These are phyloP conservation scores for Nymphalis urticae DNA, from an alignment of 2,888 invertebrate species.

Conservation along the genomic window DNA sequence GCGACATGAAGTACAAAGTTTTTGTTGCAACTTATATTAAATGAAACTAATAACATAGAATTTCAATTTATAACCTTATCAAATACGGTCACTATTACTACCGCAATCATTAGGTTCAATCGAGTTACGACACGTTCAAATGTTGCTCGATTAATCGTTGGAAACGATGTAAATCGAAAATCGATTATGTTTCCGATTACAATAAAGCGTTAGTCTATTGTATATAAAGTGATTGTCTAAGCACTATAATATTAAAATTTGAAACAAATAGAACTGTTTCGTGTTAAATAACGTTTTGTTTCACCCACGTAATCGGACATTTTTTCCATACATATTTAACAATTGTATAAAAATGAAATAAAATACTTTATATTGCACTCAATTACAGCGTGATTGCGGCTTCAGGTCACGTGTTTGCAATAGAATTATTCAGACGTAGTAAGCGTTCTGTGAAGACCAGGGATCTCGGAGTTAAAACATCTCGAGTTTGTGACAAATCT, in stretches of 20 bases:
- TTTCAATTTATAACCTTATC: not conserved
- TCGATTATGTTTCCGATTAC: conserved; percentile 18
- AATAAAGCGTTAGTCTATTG: conserved; percentile 21
- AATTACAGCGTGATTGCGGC: conserved; percentile 17
- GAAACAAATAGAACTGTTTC: too few relatives aligned
- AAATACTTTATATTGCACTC: not conserved
- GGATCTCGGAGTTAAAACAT: too few relatives aligned
- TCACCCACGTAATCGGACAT: not conserved
- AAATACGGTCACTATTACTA: not conserved
- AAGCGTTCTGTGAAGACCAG: not conserved
- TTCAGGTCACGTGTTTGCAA: conserved; percentile 4
- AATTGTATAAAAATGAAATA: not conserved
- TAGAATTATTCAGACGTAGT: conserved; percentile 10
- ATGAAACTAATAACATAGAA: not conserved
- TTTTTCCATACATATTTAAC: not conserved
- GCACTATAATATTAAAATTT: too few relatives aligned
- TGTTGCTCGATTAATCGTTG: conserved; percentile 13
- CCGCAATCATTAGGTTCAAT: conserved; percentile 11
- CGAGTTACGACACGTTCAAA: conserved; percentile 11
- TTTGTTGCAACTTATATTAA: too few relatives aligned
- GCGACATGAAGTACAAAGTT: too few relatives aligned
- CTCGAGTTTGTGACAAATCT: too few relatives aligned
- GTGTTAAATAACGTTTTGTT: too few relatives aligned
- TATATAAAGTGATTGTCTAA: not conserved
- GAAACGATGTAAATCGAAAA: conserved; percentile 20